These are phyloP conservation scores for Hypolimnas misippus DNA, from an alignment of 2,888 invertebrate genomes.

Conservation along the genomic window DNA sequence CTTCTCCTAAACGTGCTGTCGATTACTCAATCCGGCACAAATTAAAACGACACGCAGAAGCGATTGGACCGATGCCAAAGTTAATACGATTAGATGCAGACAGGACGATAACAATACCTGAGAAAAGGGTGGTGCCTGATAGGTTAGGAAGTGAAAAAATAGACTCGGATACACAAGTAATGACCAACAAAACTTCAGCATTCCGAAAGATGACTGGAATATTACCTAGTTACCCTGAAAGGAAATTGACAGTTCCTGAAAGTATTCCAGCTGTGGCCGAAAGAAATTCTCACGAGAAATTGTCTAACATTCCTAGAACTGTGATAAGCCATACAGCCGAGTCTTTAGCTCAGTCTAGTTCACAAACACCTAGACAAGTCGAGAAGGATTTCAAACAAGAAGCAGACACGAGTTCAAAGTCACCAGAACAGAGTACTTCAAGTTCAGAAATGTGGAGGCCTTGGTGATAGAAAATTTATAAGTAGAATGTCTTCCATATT, in stretches of 20 bases:
- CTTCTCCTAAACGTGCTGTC: conserved; percentile 76
- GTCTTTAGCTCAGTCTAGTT: conserved; percentile 64
- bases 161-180: conserved; percentile 42
- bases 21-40: conserved; percentile 77
- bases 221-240: conserved; percentile 50
- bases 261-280: conserved; percentile 63
- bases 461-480: conserved; percentile 50
- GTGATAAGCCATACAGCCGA: conserved; percentile 78
- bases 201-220: conserved; percentile 57
- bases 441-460: conserved; percentile 77
- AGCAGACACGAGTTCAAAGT: conserved; percentile 61
- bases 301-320: conserved; percentile 51
- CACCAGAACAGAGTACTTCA: conserved; percentile 68
- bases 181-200: conserved; percentile 54
- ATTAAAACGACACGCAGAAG: conserved; percentile 66
- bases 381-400: conserved; percentile 48
- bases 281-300: conserved; percentile 45
- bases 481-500: conserved; percentile 35
- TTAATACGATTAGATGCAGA: conserved; percentile 58
- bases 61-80: conserved; percentile 65
- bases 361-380: conserved; percentile 39
- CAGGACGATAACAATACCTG: conserved; percentile 45
- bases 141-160: conserved; percentile 35
- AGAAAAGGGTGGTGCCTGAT: conserved; percentile 30
- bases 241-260: conserved; percentile 62